Base-by-base conservation (phyloP, 2,113 vertebrate genomes). In the Eretmochelys imbricata region DNA sequence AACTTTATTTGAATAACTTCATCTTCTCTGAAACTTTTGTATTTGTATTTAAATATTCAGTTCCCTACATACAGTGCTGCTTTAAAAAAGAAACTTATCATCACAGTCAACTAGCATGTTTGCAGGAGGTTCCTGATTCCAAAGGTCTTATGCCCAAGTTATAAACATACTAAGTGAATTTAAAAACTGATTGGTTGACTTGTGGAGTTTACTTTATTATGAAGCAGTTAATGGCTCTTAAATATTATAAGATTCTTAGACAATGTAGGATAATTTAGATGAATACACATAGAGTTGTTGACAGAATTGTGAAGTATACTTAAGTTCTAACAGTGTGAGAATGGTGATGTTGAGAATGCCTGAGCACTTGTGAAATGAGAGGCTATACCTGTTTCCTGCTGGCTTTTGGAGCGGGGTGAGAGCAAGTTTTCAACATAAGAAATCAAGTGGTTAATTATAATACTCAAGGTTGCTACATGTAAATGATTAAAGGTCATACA, bases 1-100 rank as follows among this genome's bases (percentile, higher is more conserved):
- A 92, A 84, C 80, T 53, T 96, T 93, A 2, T 83, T 95, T 89
- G 85, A 95, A 94, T 88, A 91, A 93, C 80, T 96, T 91, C 53
- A 27, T 87, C 54, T 51, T 89, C 59, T 89, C 84, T 4, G 59
- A 59, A 78, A 84, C 81, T 5, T 57, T 42, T 89, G 93, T 82
- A 62, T 78, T 2, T 2, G 92, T 57, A 93, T 87, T 80, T 84
- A 93, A 48, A 86, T 84, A 20, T 80, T 91, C 76, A 49, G 51
- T 13, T 49, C 51, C 54, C 42, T 35, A 1, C 0, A 0, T 16
- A 2, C 16, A 80, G 2, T 20, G 2, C 87, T 38, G 90, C 79
- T 90, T 69, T 51, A 82, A 84, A 91, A 72, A 85, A 95, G 85
- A 83, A 31, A 50, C 79, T 65, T 88, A 53, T 51, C 84, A 59